Base-by-base conservation (phyloP, 1,140 invertebrate species). In the Trichomalopsis sarcophagae region DNA sequence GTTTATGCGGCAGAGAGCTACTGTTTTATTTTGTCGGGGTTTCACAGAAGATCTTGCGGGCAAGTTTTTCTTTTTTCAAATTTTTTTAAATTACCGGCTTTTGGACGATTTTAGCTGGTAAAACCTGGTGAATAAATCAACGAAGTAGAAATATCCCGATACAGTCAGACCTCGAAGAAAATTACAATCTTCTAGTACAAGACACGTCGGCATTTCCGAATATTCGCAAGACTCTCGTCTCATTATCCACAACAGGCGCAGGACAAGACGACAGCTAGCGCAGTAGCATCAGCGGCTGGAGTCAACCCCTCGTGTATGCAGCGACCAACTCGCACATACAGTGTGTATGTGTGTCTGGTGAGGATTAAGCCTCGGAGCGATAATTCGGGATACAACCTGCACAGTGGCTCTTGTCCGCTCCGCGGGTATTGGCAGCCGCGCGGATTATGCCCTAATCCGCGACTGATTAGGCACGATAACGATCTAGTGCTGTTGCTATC, bases 301-400 rank as follows among this genome's bases (percentile, higher is more conserved):
- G 62, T 75, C 68, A 50, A 50, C 66, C 68, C 9, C 68, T 30
- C 66, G 0, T 2, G 4, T 21, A 6, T 66, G 55, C 55, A 62
- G 55, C 55, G 17, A 62, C 55, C 5, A 21, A 14, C 21, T 62
- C 21, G 4, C 21, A 7, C 55, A 62, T 17, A 62, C 1, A 71
- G 68, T 1, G 5, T 30, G 23, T 27, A 40, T 17, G 40, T 27
- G 23, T 71, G 17, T 21, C 36, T 27, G 68, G 79, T 30, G 47
- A 74, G 86, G 77, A 83, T 88, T 89, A 88, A 85, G 84, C 86
- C 82, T 82, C 47, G 27, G 74, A 85, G 33, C 73, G 81, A 78
- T 84, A 84, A 84, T 84, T 84, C 50, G 55, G 66, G 82, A 84
- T 40, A 40, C 36, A 79, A 73, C 81, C 62, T 30, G 47, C 74